Evolutionary conservation across 2,113 vertebrate species (phyloP).

Genomic region (Scytalopus superciliaris): DNA sequence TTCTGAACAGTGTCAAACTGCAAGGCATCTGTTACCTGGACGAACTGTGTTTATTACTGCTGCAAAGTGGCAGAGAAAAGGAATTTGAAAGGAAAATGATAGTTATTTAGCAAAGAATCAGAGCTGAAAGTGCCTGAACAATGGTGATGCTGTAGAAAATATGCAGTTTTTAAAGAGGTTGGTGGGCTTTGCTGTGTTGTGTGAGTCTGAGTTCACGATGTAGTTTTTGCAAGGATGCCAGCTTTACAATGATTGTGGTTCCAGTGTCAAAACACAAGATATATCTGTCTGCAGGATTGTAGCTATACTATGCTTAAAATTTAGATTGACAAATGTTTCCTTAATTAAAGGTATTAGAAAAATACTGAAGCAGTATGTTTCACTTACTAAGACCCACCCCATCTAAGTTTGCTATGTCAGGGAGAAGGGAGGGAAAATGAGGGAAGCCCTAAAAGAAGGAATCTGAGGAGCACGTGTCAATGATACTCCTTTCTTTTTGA

Average conservation of each 20-base stretch:
- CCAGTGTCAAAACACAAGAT: not conserved
- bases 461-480: not conserved
- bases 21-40: constrained; percentile 2
- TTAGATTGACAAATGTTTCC: not conserved
- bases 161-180: not conserved
- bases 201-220: not conserved
- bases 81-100: not conserved
- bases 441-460: not conserved
- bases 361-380: not conserved
- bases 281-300: not conserved
- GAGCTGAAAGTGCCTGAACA: not conserved
- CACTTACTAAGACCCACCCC: not conserved
- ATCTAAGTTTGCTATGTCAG: not conserved
- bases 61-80: not conserved
- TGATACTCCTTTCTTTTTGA: not conserved
- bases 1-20: not conserved
- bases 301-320: not conserved
- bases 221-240: not conserved
- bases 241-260: not conserved
- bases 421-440: no score
- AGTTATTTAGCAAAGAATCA: not conserved
- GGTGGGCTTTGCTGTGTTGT: not conserved
- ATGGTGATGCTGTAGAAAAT: not conserved
- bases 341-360: not conserved
- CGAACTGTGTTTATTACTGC: constrained; percentile 23